A percentile compares a stretch with the other conserved stretches of the same genome.
These are phyloP conservation scores for Balaeniceps rex DNA, from an alignment of 2,113 vertebrate genomes.

Conservation along the genomic window DNA sequence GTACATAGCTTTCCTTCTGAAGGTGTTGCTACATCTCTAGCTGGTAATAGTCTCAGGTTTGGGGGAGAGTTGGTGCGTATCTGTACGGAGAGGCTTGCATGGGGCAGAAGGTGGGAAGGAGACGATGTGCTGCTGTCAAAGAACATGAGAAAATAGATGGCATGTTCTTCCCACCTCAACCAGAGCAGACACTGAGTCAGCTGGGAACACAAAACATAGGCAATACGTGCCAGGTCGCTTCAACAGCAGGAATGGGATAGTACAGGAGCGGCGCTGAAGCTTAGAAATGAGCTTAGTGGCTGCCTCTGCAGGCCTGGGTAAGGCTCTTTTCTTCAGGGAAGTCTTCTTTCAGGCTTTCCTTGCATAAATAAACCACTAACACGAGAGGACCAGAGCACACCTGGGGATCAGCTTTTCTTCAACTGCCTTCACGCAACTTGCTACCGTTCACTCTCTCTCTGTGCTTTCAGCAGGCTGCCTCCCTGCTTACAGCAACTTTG, in stretches of 20 bases:
- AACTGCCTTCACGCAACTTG: neutral
- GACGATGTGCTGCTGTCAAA: neutral
- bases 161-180: neutral
- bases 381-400: neutral
- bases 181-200: neutral
- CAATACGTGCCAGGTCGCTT: accelerated
- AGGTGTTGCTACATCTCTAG: neutral
- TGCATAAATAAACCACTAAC: neutral
- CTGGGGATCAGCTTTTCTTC: neutral
- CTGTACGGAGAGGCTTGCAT: neutral
- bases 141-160: neutral
- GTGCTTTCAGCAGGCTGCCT: neutral
- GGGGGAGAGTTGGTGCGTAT: neutral
- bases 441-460: neutral
- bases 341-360: neutral
- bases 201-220: neutral
- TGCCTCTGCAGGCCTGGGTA: neutral
- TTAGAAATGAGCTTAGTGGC: neutral
- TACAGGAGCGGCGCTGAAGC: neutral
- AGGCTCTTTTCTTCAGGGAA: neutral
- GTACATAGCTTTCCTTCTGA: neutral
- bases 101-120: neutral
- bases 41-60: neutral
- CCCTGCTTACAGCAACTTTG: neutral
- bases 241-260: neutral